These are phyloP conservation scores for Oopsacas minuta DNA, from an alignment of 37 sponge, comb jelly and placozoan species.

Conservation along the genomic window DNA sequence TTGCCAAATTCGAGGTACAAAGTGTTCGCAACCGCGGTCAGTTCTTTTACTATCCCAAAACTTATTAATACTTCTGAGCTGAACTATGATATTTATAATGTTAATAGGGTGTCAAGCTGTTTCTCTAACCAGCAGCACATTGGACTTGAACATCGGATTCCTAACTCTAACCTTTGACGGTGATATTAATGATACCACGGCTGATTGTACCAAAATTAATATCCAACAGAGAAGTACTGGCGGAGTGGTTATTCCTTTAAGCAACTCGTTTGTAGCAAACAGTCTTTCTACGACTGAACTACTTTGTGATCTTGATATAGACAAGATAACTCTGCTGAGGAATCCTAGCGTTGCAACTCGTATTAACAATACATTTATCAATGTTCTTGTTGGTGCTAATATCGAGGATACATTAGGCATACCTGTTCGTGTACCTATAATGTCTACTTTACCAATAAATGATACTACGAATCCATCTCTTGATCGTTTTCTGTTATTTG, in stretches of 20 bases:
- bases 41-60: too few relatives aligned
- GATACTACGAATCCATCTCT: constrained; percentile 31
- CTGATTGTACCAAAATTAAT: neutral
- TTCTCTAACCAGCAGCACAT: neutral
- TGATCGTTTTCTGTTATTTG: constrained; percentile 27
- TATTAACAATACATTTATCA: neutral
- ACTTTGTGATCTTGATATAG: neutral
- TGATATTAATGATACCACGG: neutral
- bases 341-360: neutral
- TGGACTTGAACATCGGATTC: constrained; percentile 21
- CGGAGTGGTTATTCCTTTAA: neutral
- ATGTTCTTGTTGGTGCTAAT: neutral
- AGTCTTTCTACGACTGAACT: neutral
- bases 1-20: too few relatives aligned
- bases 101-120: neutral
- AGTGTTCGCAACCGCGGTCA: too few relatives aligned
- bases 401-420: neutral
- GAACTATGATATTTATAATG: too few relatives aligned
- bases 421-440: neutral
- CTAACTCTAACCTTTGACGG: constrained; percentile 22
- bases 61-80: too few relatives aligned
- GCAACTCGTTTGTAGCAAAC: neutral
- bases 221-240: neutral
- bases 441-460: neutral
- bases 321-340: neutral